A percentile compares a stretch with the other conserved stretches of the same genome.
Conservation (phyloP, 2,797 vertebrate genomes). For the Kryptolebias ocellatus region DNA sequence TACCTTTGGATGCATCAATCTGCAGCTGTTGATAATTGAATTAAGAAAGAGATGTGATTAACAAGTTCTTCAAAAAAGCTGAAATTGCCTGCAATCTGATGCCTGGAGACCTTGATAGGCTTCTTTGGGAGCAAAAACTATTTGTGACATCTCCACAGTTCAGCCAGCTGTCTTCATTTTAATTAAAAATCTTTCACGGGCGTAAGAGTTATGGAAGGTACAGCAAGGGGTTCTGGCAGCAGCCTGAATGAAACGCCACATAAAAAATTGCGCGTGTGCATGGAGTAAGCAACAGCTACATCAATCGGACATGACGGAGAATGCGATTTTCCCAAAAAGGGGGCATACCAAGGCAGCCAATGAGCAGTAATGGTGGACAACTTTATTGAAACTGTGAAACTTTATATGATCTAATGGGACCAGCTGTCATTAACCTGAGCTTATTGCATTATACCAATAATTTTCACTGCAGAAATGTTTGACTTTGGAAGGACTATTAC, state of each 20-base stretch:
- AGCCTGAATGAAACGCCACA: conserved; percentile 70
- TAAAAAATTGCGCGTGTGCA: conserved; percentile 73
- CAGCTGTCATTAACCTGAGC: conserved; percentile 68
- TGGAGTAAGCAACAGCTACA: conserved; percentile 76
- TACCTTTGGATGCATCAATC: conserved; percentile 78
- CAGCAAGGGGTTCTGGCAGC: conserved; percentile 72
- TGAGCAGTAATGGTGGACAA: conserved; percentile 52
- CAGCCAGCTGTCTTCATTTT: conserved; percentile 81
- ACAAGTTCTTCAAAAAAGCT: conserved; percentile 82
- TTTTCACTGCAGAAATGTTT: conserved; percentile 58
- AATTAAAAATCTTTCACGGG: conserved; percentile 84
- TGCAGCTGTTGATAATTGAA: conserved; percentile 81
- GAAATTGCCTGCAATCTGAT: conserved; percentile 74
- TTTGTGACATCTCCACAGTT: conserved; percentile 80
- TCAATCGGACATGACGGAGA: conserved; percentile 62
- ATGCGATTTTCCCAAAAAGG: conserved; percentile 69
- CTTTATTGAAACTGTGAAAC: conserved; percentile 75
- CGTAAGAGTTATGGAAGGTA: conserved; percentile 80
- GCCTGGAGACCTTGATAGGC: conserved; percentile 66
- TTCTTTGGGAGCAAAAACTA: conserved; percentile 72
- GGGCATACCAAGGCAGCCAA: conserved; percentile 53
- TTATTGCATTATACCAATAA: conserved; percentile 62
- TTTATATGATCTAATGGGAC: conserved; percentile 63
- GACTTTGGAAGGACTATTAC: conserved; percentile 65
- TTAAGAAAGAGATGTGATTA: conserved; percentile 80